Base-by-base conservation (phyloP, 2,888 invertebrate species). In the Drosophila neotestacea region DNA sequence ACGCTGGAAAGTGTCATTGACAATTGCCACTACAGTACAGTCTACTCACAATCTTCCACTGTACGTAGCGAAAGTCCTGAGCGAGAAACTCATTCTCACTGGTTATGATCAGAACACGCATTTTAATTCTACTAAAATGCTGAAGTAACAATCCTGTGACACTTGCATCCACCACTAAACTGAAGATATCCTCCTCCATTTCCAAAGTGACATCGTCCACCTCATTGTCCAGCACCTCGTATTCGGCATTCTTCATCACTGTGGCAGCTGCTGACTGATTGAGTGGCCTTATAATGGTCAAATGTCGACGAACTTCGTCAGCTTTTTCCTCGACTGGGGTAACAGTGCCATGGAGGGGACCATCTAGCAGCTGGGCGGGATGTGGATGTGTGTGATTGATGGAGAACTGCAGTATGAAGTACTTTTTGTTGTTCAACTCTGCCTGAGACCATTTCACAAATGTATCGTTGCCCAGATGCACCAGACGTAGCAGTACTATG, bases 31-130 rank as follows among this genome's bases (percentile, higher is more conserved):
- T 66, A 82, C 79, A 85, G 86, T 85, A 85, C 85, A 86, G 81
- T 79, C 74, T 76, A 88, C 85, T 90, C 83, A 93, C 92, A 83
- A 85, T 91, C 82, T 92, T 92, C 93, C 93, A 93, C 73, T 92
- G 91, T 10, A 93, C 90, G 73, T 91, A 92, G 69, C 90, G 90
- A 81, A 91, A 90, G 77, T 93, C 91, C 78, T 92, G 92, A 2
- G 84, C 80, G 7, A 93, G 75, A 48, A 88, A 73, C 73, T 92
- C 91, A 69, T 91, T 92, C 63, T 92, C 92, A 30, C 83, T 73
- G 27, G 92, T 92, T 5, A 92, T 90, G 44, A 92, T 86, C 6
- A 93, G 79, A 32, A 92, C 90, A 6, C 93, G 86, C 71, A 92
- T 83, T 71, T 90, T 90, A 9, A 92, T 85, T 38, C 90, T 88